Conservation (phyloP, 1,140 invertebrate species). For the Orius insidiosus region DNA sequence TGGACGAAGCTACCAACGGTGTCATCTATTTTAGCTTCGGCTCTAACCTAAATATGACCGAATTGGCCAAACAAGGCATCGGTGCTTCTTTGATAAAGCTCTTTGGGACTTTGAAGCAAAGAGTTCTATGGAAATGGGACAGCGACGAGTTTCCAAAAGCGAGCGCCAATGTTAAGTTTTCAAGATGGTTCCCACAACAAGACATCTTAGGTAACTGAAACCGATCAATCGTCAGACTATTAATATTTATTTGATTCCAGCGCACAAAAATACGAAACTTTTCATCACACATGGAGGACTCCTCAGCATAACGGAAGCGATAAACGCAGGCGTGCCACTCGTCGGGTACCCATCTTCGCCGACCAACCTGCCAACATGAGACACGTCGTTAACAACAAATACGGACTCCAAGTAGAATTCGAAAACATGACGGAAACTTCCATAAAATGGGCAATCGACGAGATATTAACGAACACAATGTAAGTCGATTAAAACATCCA, state of each 20-base stretch:
- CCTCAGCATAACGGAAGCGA: slow-evolving; percentile 46
- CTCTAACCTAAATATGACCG: slow-evolving; percentile 39
- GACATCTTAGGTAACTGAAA: slow-evolving; percentile 4
- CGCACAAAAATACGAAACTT: slow-evolving; percentile 20
- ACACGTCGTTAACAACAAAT: slow-evolving; percentile 20
- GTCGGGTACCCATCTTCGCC: slow-evolving; percentile 48
- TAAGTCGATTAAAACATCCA: no score
- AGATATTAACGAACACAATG: background rate
- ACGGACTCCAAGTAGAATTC: slow-evolving; percentile 12
- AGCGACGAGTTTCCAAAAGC: background rate
- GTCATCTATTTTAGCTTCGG: no score
- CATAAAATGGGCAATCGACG: background rate
- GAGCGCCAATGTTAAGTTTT: background rate
- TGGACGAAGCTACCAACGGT: slow-evolving; percentile 33
- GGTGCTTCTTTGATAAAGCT: background rate
- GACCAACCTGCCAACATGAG: slow-evolving; percentile 34
- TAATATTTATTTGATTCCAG: slow-evolving; percentile 14
- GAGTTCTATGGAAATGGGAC: no score
- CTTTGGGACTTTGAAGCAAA: background rate
- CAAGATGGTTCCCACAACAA: background rate
- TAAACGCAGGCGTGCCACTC: slow-evolving; percentile 48
- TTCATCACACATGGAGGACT: slow-evolving; percentile 57
- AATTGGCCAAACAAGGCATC: slow-evolving; percentile 33
- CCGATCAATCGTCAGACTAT: no score
- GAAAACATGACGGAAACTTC: background rate